phyloP scores from a whole-genome alignment of 1,140 invertebrate genomes.

The Lordiphosa mommai region DNA sequence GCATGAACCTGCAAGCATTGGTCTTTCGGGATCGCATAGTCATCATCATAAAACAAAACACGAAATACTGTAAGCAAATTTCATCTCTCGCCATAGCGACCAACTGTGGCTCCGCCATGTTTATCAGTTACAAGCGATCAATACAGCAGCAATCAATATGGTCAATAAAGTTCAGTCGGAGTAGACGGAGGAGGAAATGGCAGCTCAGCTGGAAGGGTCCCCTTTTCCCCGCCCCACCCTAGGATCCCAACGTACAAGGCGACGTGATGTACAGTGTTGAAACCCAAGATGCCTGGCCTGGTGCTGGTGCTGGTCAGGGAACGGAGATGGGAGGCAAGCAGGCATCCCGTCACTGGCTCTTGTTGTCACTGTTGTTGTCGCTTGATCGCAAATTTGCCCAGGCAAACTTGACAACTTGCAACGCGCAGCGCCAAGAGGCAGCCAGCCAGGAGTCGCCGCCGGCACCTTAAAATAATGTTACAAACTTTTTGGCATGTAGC shows the following conservation, averaged over 20 bases:
- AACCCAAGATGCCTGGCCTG: slow-evolving; percentile 60
- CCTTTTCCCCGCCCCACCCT: too few relatives aligned
- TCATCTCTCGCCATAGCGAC: slow-evolving; percentile 36
- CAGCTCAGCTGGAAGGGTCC: not conserved
- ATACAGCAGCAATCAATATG: slow-evolving; percentile 78
- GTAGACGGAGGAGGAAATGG: not conserved
- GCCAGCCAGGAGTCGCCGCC: slow-evolving; percentile 38
- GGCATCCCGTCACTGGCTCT: slow-evolving; percentile 59
- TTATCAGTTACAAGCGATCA: slow-evolving; percentile 72
- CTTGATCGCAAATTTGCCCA: slow-evolving; percentile 75
- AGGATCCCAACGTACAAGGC: slow-evolving; percentile 50
- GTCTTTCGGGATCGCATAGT: not conserved
- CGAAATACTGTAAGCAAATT: slow-evolving; percentile 15
- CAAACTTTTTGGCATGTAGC: slow-evolving; percentile 71
- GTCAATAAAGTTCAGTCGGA: slow-evolving; percentile 65
- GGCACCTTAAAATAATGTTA: slow-evolving; percentile 75
- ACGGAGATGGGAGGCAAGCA: slow-evolving; percentile 4
- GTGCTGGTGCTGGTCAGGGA: not conserved
- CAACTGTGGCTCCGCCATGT: slow-evolving; percentile 36
- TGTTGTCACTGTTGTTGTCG: slow-evolving; percentile 77
- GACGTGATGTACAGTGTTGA: slow-evolving; percentile 70
- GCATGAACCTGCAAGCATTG: slow-evolving; percentile 11
- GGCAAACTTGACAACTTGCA: slow-evolving; percentile 74
- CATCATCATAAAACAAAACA: slow-evolving; percentile 43
- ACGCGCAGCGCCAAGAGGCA: slow-evolving; percentile 16